Evolutionary conservation across 2,797 vertebrate genomes (phyloP).

Genomic region (Zonotrichia albicollis): DNA sequence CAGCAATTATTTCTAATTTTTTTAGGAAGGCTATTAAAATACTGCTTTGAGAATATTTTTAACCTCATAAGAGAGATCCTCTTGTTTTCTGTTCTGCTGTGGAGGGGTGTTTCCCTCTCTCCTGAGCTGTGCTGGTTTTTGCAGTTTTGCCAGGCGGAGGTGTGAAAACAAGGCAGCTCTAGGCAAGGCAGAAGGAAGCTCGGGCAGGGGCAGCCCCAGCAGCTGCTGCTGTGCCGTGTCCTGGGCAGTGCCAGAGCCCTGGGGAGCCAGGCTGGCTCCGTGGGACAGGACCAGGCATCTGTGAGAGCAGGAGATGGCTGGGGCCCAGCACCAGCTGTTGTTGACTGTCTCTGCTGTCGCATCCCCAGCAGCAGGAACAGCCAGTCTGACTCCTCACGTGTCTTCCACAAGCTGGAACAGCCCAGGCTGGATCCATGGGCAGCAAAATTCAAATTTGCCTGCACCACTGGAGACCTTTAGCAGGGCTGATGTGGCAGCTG

Average conservation of each 20-base stretch:
- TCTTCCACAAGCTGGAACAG: slow-evolving; percentile 7
- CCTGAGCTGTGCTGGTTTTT: background rate
- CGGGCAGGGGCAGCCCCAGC: background rate
- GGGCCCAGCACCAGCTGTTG: background rate
- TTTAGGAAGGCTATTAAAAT: background rate
- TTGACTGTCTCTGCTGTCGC: background rate
- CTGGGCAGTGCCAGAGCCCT: background rate
- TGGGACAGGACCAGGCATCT: fast-evolving
- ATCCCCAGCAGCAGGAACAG: background rate
- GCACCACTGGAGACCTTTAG: background rate
- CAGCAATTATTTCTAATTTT: background rate
- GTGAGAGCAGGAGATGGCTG: background rate
- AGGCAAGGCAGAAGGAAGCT: background rate
- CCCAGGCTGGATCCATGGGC: background rate
- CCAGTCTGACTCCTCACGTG: background rate
- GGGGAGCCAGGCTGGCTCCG: background rate
- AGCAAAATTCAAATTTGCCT: slow-evolving; percentile 18
- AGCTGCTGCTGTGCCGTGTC: slow-evolving; percentile 9
- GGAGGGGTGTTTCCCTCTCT: background rate
- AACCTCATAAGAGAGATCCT: background rate
- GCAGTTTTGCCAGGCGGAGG: background rate
- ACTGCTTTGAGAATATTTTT: background rate
- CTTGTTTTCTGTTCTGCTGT: background rate
- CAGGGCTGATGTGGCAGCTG: background rate
- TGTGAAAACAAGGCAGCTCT: background rate